Evolutionary conservation across 2,888 invertebrate species (phyloP).

Genomic region (Lasioglossum lativentre): DNA sequence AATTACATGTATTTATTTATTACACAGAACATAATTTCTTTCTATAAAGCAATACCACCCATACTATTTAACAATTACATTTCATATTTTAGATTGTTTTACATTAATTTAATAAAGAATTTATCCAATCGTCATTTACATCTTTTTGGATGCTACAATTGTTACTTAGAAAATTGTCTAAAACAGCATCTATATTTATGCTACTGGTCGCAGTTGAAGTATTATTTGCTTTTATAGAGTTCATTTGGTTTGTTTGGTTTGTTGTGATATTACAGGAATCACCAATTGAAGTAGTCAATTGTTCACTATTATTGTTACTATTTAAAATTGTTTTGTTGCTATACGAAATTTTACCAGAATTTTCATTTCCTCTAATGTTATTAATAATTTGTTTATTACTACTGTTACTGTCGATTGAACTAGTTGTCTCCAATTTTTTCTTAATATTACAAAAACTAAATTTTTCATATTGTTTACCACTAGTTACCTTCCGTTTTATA

Average conservation of each 20-base stretch:
- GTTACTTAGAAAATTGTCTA: constrained; percentile 51
- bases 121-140: constrained; percentile 61
- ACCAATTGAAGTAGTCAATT: too few species aligned
- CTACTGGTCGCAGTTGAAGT: constrained; percentile 11
- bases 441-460: constrained; percentile 61
- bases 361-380: neutral
- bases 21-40: constrained; percentile 13
- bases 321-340: neutral
- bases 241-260: too few species aligned
- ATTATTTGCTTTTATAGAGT: too few species aligned
- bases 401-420: neutral
- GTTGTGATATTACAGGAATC: too few species aligned
- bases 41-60: constrained; percentile 2
- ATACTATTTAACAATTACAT: too few species aligned
- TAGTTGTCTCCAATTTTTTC: constrained; percentile 33
- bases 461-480: constrained; percentile 60
- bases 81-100: neutral
- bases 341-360: constrained; percentile 2
- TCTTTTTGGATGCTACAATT: constrained; percentile 38
- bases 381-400: neutral
- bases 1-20: neutral
- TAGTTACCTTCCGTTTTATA: constrained; percentile 25
- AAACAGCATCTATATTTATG: constrained; percentile 47
- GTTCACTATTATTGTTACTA: neutral
- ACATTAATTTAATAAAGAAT: constrained; percentile 40